Conservation (phyloP, 2,888 invertebrate genomes). For the Pseudococcus jackbeardsleyi region DNA sequence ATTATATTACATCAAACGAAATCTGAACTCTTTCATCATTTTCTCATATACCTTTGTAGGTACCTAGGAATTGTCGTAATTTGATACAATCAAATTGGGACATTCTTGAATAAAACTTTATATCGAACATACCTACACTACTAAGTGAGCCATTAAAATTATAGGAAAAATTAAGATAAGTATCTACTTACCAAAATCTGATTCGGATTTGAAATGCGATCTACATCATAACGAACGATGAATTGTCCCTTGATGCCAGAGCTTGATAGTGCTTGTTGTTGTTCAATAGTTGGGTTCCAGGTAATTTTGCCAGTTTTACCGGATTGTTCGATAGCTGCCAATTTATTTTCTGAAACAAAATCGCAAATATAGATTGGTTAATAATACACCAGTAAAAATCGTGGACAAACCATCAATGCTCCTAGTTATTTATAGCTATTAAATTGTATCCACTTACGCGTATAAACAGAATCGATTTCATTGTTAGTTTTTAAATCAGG, state of each 20-base stretch:
- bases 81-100: too few relatives aligned
- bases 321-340: conserved; percentile 70
- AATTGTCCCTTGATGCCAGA: conserved; percentile 76
- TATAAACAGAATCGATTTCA: conserved; percentile 74
- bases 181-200: conserved; percentile 73
- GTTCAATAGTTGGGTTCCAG: conserved; percentile 75
- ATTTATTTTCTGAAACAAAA: conserved; percentile 71
- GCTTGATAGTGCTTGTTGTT: conserved; percentile 74
- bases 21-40: too few relatives aligned
- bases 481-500: conserved; percentile 78
- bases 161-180: too few relatives aligned
- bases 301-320: conserved; percentile 73
- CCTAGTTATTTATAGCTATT: background rate
- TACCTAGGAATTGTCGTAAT: too few relatives aligned
- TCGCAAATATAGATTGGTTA: background rate
- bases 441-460: conserved; percentile 66
- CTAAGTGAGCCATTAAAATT: too few relatives aligned
- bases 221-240: conserved; percentile 79
- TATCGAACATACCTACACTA: too few relatives aligned
- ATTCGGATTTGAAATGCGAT: conserved; percentile 73
- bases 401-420: background rate
- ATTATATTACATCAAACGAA: too few relatives aligned
- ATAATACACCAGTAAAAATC: background rate
- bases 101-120: too few relatives aligned
- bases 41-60: too few relatives aligned